Evolutionary conservation across 2,888 invertebrate genomes (phyloP).

Genomic region (Tipula lateralis): DNA sequence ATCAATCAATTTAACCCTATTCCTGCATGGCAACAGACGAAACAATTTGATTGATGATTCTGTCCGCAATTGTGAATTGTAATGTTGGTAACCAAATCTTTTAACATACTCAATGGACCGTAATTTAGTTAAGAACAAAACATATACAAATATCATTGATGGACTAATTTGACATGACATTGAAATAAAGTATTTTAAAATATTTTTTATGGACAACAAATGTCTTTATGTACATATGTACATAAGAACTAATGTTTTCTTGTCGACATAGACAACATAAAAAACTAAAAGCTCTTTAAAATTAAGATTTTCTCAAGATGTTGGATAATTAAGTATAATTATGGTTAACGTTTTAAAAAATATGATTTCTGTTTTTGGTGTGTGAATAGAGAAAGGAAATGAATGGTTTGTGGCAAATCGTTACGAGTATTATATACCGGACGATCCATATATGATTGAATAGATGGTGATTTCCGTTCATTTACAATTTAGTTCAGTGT

Average conservation of each 20-base stretch:
- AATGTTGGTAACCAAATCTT: neutral
- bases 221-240: too few relatives aligned
- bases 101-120: neutral
- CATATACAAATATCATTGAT: neutral
- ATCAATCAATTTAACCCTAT: neutral
- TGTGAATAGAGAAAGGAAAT: neutral
- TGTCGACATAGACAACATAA: neutral
- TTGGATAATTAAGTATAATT: neutral
- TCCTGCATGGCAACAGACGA: neutral
- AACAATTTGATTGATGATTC: neutral
- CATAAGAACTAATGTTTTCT: neutral
- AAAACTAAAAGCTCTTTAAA: neutral
- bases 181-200: neutral
- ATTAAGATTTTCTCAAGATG: neutral
- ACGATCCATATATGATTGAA: neutral
- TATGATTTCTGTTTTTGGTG: neutral
- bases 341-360: neutral
- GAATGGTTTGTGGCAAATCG: neutral
- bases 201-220: neutral
- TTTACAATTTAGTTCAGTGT: too few relatives aligned
- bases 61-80: neutral
- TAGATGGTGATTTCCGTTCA: too few relatives aligned
- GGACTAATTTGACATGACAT: slow-evolving; percentile 24
- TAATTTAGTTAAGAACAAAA: neutral
- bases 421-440: too few relatives aligned